Evolutionary conservation across 23 tunicate species (phyloP).

Genomic region (Trididemnum miniatum): DNA sequence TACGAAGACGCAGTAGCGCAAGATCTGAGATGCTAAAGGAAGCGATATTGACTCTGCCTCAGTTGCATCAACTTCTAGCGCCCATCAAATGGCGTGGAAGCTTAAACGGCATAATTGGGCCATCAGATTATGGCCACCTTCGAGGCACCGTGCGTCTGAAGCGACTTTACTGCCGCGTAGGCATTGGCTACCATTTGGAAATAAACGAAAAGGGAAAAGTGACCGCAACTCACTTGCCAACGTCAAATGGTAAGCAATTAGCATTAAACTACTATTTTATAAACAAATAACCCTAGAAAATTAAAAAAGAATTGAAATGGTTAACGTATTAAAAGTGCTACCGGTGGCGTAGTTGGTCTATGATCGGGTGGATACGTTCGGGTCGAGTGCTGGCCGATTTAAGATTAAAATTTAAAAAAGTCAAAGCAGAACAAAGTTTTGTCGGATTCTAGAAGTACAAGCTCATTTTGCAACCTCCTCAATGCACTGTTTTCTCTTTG

Average conservation of each 20-base stretch:
- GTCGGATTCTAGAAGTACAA: too few relatives aligned
- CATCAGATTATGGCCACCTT: slow-evolving; percentile 15
- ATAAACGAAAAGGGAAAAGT: slow-evolving; percentile 62
- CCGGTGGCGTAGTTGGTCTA: too few relatives aligned
- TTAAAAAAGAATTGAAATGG: too few relatives aligned
- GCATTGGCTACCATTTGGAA: slow-evolving; percentile 88
- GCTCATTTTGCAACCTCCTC: too few relatives aligned
- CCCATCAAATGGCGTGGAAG: not conserved
- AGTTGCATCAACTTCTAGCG: not conserved
- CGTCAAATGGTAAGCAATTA: slow-evolving; percentile 62
- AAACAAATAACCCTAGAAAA: too few relatives aligned
- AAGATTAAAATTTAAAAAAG: too few relatives aligned
- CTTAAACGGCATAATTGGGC: not conserved
- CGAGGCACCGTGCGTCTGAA: slow-evolving; percentile 40
- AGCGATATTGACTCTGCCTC: slow-evolving; percentile 6
- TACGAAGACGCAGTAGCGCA: not conserved
- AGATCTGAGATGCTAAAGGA: not conserved
- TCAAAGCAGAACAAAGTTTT: too few relatives aligned
- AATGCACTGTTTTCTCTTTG: too few relatives aligned
- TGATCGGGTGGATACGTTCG: too few relatives aligned
- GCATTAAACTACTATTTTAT: too few relatives aligned
- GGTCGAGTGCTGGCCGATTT: too few relatives aligned
- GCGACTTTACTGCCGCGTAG: slow-evolving; percentile 75
- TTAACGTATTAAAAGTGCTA: too few relatives aligned
- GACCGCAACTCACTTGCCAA: slow-evolving; percentile 52